phyloP scores from a whole-genome alignment of 2,888 invertebrate species.

The Hipparchia sbordonii region DNA sequence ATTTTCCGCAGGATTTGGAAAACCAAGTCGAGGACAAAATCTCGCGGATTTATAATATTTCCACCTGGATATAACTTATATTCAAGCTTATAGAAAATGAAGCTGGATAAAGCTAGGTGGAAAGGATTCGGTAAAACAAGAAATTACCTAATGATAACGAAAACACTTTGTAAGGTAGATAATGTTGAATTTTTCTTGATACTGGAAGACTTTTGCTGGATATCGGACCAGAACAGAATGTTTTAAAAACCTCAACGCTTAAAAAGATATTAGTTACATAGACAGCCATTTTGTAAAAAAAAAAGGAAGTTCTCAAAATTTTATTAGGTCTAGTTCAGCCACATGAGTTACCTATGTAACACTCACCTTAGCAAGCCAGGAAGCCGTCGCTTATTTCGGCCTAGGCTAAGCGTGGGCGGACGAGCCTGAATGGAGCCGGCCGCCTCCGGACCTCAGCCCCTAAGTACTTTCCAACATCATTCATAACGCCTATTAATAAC shows the following conservation, averaged over 20 bases:
- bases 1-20: no score
- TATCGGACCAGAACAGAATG: no score
- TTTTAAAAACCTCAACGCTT: no score
- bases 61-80: neutral
- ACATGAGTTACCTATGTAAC: neutral
- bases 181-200: no score
- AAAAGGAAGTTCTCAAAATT: neutral
- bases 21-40: no score
- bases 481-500: constrained; percentile 37
- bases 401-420: constrained; percentile 24
- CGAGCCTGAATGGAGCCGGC: constrained; percentile 26
- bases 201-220: no score
- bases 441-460: constrained; percentile 16
- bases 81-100: no score
- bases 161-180: no score
- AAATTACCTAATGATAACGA: neutral
- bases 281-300: no score
- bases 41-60: neutral
- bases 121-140: no score
- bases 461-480: constrained; percentile 36
- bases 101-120: no score
- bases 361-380: constrained; percentile 10
- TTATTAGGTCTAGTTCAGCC: neutral
- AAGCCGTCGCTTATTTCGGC: constrained; percentile 16
- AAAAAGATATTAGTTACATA: no score